Conservation (phyloP, 2,113 vertebrate species). For the Rhabdornis inornatus region DNA sequence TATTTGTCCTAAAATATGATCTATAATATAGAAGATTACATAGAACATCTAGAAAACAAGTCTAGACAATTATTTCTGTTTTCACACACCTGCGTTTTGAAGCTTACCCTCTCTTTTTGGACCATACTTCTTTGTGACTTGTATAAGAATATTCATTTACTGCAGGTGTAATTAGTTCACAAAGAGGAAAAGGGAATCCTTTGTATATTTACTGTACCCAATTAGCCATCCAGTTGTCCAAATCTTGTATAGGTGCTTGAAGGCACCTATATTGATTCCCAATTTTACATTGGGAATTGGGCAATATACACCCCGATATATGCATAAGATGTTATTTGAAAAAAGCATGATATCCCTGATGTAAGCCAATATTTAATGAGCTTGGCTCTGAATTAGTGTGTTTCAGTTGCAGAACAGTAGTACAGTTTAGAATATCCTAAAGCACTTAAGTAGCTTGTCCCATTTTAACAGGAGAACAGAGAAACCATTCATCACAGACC, state of each 20-base stretch:
- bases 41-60: not conserved
- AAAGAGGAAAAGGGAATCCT: not conserved
- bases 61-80: not conserved
- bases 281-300: constrained; percentile 26
- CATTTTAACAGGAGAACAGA: constrained; percentile 5
- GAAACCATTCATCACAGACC: not conserved
- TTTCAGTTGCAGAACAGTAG: not conserved
- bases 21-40: not conserved
- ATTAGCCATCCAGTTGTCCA: not conserved
- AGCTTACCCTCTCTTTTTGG: not conserved
- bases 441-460: not conserved
- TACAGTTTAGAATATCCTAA: not conserved
- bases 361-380: constrained; percentile 55
- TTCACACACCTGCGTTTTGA: not conserved
- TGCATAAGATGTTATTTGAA: constrained; percentile 44
- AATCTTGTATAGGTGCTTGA: not conserved
- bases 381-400: constrained; percentile 1
- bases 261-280: constrained; percentile 3
- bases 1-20: not conserved
- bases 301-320: not conserved
- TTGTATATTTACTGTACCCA: not conserved
- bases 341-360: constrained; percentile 1
- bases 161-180: not conserved
- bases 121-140: not conserved
- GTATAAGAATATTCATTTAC: not conserved